A percentile compares a stretch with the other conserved stretches of the same genome.
Conservation (phyloP, 2,888 invertebrate genomes). For the Meta bourneti region DNA sequence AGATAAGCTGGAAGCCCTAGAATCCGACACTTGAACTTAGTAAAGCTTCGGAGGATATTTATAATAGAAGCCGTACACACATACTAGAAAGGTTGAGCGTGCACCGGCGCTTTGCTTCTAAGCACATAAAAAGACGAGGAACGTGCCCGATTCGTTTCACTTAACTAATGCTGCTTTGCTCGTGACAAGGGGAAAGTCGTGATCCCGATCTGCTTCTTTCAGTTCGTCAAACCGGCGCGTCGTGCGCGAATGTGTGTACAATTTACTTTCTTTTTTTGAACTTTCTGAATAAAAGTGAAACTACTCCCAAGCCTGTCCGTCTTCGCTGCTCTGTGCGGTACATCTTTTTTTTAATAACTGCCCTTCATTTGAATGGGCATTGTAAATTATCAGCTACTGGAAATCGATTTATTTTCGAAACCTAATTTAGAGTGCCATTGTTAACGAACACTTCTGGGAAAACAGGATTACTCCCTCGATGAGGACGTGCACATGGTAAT, state of each 20-base stretch:
- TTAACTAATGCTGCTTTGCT: conserved; percentile 44
- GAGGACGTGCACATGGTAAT: too few species aligned
- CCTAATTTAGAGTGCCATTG: too few species aligned
- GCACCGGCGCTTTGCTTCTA: conserved; percentile 62
- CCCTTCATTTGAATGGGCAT: too few species aligned
- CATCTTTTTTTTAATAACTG: not conserved
- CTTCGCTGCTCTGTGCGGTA: not conserved
- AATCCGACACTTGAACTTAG: conserved; percentile 57
- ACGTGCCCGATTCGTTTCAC: conserved; percentile 71
- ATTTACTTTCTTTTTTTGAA: conserved; percentile 3
- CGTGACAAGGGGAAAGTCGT: conserved; percentile 68
- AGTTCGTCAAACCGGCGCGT: conserved; percentile 56
- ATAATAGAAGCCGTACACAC: conserved; percentile 73
- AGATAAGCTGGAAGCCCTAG: conserved; percentile 67
- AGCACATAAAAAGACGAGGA: conserved; percentile 67
- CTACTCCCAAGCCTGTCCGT: conserved; percentile 1
- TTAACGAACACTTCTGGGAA: too few species aligned
- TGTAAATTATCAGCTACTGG: too few species aligned
- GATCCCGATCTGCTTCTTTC: conserved; percentile 59
- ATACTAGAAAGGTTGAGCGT: conserved; percentile 53
- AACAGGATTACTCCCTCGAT: too few species aligned
- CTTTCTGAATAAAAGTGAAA: conserved; percentile 35
- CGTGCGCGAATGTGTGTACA: conserved; percentile 23
- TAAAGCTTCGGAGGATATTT: conserved; percentile 74
- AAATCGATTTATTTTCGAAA: too few species aligned